Evolutionary conservation across 2,888 invertebrate species (phyloP), one percentile per base, ranked within the genome.

Genomic region (Cyclophora albipunctata): DNA sequence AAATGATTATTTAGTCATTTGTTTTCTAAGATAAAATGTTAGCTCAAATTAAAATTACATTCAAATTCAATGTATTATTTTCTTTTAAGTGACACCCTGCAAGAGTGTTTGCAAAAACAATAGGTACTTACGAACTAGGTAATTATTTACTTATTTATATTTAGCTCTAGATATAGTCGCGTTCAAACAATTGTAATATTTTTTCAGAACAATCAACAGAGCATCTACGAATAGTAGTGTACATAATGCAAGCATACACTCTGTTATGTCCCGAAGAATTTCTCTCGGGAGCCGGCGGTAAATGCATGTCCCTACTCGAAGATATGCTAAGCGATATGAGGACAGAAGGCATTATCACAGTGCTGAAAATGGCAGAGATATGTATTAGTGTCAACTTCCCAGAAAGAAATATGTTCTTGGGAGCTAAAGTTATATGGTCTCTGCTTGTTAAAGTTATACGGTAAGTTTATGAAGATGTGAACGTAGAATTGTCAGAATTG

Each of bases 161-260:
- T 20, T 20, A 20, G 1, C 20, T 20, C 20, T 20, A 20, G 20
- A 20, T 20, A 20, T 20, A 20, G 20, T 20, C 20, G 20, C 20
- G 2, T 20, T 1, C 20, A 20, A 20, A 20, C 20, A 20, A 20
- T 20, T 20, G 20, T n/a, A 35, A 0, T 46, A 62, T 46, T 47
- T 45, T 81, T 83, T 7, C 79, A 95, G 96, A 97, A 78, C 91
- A 92, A 76, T 94, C 95, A 0, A 92, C 95, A 0, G 97, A 97
- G 71, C 93, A 95, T 76, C 87, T 97, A 6, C 90, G 93, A 55
- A 91, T 93, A 52, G 94, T 95, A 57, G 89, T 97, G 7, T 92
- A 93, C 66, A 94, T 98, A 71, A 93, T 94, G 73, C 93, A 95
- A 76, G 95, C 94, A 0, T 96, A 97, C 75, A 90, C 96, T 0